Evolutionary conservation across 2,113 vertebrate species (phyloP), one percentile per base, ranked within the genome.

Genomic region (Saguinus imperator): DNA sequence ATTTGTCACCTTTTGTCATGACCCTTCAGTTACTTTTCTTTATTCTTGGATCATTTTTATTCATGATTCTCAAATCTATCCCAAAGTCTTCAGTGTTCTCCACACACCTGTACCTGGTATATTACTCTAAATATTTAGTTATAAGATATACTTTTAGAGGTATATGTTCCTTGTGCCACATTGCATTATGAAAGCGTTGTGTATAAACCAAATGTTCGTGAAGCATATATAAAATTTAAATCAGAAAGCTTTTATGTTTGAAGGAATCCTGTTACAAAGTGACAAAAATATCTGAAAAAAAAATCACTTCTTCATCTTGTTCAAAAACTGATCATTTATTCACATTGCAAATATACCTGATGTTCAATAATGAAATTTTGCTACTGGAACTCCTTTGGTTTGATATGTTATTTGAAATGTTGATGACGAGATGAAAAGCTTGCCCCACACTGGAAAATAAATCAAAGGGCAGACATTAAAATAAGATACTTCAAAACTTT

Each of bases 201-300:
- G 8, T 61, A 79, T 50, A 88, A 82, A 66, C 50, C 29, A 45
- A 73, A 37, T 82, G 9, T 75, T 79, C 75, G 13, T 80, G 68
- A 91, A 85, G 20, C 45, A 73, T 14, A n/a, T 20, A 50, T 91
- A 58, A 89, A 73, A 93, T 66, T 40, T 68, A 61, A 80, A 73
- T 93, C 50, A 23, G n/a, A 93, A 37, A 89, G 72, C 64, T 29
- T 85, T 80, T 75, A n/a, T 70, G 13, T 89, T 91, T 50, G 40
- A 83, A 48, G 27, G 61, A 64, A 70, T 91, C 10, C 8, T 27
- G 23, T 83, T 91, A 76, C 17, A 21, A 73, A 64, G 17, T 64
- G 68, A 80, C 43, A 94, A 93, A 76, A 76, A 45, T 16, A 93
- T 64, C 61, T 88, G 40, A 89, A 96, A 97, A 92, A 75, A 68